Evolutionary conservation across 2,797 vertebrate genomes (phyloP).

Genomic region (Smutsia gigantea): DNA sequence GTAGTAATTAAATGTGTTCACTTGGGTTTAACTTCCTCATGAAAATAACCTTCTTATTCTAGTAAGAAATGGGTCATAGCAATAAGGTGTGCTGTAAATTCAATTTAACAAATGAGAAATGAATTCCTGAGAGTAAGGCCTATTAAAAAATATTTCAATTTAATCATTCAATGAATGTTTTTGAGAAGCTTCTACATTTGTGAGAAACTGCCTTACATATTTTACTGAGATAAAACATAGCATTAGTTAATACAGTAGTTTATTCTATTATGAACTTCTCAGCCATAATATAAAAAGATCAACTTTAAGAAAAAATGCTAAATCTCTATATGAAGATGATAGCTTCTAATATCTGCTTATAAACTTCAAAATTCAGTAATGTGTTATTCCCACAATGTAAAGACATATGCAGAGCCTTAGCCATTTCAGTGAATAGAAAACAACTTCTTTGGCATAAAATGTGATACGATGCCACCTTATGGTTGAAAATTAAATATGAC

Average conservation of each 20-base stretch:
- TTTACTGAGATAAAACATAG: slow-evolving; percentile 72
- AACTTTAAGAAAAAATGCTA: slow-evolving; percentile 49
- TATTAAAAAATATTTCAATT: slow-evolving; percentile 79
- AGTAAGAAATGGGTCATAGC: slow-evolving; percentile 75
- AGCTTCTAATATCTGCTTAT: slow-evolving; percentile 56
- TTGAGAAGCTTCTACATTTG: slow-evolving; percentile 63
- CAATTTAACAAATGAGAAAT: slow-evolving; percentile 80
- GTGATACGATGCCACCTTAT: slow-evolving; percentile 85
- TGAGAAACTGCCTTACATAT: slow-evolving; percentile 68
- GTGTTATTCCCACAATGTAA: slow-evolving; percentile 30
- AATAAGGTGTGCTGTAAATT: slow-evolving; percentile 77
- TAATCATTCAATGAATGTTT: slow-evolving; percentile 75
- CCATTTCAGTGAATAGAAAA: slow-evolving; percentile 26
- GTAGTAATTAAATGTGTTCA: slow-evolving; percentile 61
- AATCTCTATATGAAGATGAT: background rate
- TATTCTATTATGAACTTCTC: slow-evolving; percentile 65
- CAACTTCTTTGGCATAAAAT: slow-evolving; percentile 72
- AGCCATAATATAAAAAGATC: slow-evolving; percentile 50
- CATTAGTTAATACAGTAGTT: slow-evolving; percentile 65
- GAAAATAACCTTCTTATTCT: slow-evolving; percentile 76
- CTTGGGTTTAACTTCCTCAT: slow-evolving; percentile 70
- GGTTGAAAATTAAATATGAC: slow-evolving; percentile 78
- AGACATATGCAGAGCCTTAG: slow-evolving; percentile 15
- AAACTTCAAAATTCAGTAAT: slow-evolving; percentile 65
- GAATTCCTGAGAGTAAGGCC: slow-evolving; percentile 73